phyloP scores from a whole-genome alignment of 2,888 invertebrate genomes.

The Zhuqinia jingwanae region DNA sequence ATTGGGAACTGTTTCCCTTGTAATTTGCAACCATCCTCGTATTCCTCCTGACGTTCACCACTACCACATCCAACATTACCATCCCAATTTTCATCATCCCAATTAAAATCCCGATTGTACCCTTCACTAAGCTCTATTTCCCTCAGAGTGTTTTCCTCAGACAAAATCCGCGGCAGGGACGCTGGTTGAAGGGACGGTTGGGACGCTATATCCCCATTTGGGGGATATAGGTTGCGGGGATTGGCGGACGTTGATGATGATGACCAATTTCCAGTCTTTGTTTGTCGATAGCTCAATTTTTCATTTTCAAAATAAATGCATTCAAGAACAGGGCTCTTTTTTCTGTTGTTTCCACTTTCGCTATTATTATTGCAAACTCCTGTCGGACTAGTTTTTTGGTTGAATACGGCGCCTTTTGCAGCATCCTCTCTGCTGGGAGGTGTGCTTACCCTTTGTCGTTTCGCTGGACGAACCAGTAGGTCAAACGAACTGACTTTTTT shows the following conservation, averaged over 20 bases:
- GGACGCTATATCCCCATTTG: no score
- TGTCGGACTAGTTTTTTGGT: background rate
- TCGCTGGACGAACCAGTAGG: conserved; percentile 27
- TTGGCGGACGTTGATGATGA: background rate
- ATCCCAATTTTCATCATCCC: no score
- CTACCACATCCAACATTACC: background rate
- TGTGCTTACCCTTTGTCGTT: background rate
- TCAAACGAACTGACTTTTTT: conserved; percentile 48
- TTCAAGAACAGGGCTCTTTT: background rate
- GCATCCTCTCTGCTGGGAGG: background rate
- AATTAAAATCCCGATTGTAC: background rate
- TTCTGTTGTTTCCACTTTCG: no score
- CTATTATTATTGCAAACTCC: no score
- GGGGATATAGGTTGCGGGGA: background rate
- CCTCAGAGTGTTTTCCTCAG: background rate
- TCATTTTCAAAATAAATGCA: conserved; percentile 45
- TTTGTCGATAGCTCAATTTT: background rate
- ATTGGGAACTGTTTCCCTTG: background rate
- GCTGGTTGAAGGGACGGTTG: background rate
- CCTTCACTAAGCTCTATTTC: background rate
- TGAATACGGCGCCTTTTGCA: background rate
- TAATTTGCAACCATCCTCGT: background rate
- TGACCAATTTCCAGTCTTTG: background rate
- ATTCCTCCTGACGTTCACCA: background rate
- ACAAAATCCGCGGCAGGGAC: background rate